These are phyloP conservation scores for Muricea muricata DNA, from an alignment of 92 coral and sea anemone species.

Conservation along the genomic window DNA sequence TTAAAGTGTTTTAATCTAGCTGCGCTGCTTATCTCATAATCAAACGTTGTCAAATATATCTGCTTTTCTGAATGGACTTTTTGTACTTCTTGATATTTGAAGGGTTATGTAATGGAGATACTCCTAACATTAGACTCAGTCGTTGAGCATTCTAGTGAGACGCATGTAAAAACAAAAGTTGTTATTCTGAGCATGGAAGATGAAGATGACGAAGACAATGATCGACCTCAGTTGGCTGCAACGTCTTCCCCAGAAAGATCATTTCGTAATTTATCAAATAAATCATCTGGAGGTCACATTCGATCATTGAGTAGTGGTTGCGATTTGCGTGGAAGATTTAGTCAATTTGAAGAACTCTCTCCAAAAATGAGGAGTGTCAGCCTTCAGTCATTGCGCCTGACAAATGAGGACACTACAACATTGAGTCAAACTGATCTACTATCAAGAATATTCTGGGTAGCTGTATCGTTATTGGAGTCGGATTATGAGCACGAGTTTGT, in stretches of 20 bases:
- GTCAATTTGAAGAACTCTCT: conserved; percentile 72
- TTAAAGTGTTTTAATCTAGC: too few species aligned
- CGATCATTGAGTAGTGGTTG: conserved; percentile 96
- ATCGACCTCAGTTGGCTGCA: conserved; percentile 63
- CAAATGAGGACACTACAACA: conserved; percentile 79
- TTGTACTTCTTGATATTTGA: too few species aligned
- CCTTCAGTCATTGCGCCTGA: conserved; percentile 86
- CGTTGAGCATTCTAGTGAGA: conserved; percentile 63
- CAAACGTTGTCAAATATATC: too few species aligned
- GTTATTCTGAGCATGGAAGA: conserved; percentile 24
- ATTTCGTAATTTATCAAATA: conserved; percentile 6
- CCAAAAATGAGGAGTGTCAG: conserved; percentile 87
- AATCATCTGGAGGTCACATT: conserved; percentile 65
- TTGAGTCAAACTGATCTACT: conserved; percentile 93
- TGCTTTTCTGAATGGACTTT: too few species aligned
- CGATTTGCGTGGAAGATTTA: conserved; percentile 77
- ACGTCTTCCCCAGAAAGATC: conserved; percentile 66
- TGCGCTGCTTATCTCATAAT: too few species aligned
- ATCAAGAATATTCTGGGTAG: conserved; percentile 97
- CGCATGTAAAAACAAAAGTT: background rate
- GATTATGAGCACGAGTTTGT: conserved; percentile 97
- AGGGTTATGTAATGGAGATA: conserved; percentile 99
- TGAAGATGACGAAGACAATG: conserved; percentile 74
- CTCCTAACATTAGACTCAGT: conserved; percentile 88
- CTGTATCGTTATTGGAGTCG: conserved; percentile 95